Evolutionary conservation across 1,140 invertebrate species (phyloP), one percentile per base, ranked within the genome.

Genomic region (Macrostomum lignano): DNA sequence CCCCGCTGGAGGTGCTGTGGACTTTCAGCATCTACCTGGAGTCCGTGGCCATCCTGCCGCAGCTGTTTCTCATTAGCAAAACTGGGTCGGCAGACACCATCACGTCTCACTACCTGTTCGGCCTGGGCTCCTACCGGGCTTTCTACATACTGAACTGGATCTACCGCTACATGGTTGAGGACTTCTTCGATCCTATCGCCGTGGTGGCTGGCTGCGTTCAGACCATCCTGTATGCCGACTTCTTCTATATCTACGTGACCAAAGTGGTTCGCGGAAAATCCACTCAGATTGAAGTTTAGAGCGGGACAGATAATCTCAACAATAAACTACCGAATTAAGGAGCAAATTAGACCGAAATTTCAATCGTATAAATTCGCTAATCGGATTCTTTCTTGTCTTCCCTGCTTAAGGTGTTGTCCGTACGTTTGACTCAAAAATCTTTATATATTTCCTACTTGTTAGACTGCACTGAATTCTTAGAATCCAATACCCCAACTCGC

Each of bases 11-110:
- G n/a, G n/a, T n/a, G n/a, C 58, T 96, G 38, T 99, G 91, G 91
- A 91, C 91, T 23, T 98, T 96, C 61, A 93, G 81, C 48, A 99
- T 99, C 65, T 98, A 96, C 53, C 61, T 99, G 56, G 91, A 99
- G 56, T 74, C 86, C 3, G 84, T 98, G 24, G 91, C 91, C 33
- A 98, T 98, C 52, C 61, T 98, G 41, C 91, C 91, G 0, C 91
- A 98, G 55, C 56, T 98, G 37, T 98, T 96, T 61, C 69, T 98
- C 67, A 81, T 98, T 5, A 86, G 77, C 35, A 93, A 93, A 61
- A 96, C 88, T 7, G 88, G 91, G 17, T 86, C 94, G 60, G 91
- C 91, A 5, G 91, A 98, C 54, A 93, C 82, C 44, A 96, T 99
- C 51, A 98, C 91, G 25, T 91, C 82, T 38, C 91, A 98, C 61